Percentiles rank a stretch among this genome's conserved stretches.
Conservation (phyloP, 1,140 invertebrate genomes). For the Zaprionus davidi region DNA sequence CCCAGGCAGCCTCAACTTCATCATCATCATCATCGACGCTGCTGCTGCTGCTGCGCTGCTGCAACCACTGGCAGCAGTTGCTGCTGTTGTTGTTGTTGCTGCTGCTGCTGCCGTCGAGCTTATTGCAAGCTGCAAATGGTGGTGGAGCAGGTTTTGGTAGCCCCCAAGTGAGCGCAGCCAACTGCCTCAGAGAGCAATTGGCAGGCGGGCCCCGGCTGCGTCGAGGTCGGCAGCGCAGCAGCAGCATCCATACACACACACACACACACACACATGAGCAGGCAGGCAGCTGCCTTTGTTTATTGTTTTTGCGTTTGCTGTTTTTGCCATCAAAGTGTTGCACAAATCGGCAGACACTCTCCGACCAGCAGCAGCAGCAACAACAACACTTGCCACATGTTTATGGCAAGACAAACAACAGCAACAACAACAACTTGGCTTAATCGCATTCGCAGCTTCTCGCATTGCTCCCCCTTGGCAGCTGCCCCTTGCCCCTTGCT, state of each 20-base stretch:
- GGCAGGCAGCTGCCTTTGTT: slow-evolving; percentile 41
- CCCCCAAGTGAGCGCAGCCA: slow-evolving; percentile 52
- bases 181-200: slow-evolving; percentile 64
- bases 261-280: slow-evolving; percentile 5
- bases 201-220: slow-evolving; percentile 44
- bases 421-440: slow-evolving; percentile 44
- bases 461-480: slow-evolving; percentile 7
- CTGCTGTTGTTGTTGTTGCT: slow-evolving; percentile 37
- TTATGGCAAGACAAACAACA: slow-evolving; percentile 58
- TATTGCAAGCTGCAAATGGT: slow-evolving; percentile 77
- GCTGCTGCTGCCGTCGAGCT: not conserved
- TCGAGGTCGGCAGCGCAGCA: slow-evolving; percentile 34
- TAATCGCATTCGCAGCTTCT: slow-evolving; percentile 56
- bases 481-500: not conserved
- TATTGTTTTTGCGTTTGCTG: slow-evolving; percentile 49
- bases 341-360: slow-evolving; percentile 65
- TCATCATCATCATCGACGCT: slow-evolving; percentile 23
- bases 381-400: slow-evolving; percentile 58
- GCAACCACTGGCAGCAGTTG: slow-evolving; percentile 19
- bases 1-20: slow-evolving; percentile 33
- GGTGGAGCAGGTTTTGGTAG: slow-evolving; percentile 74
- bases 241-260: slow-evolving; percentile 35
- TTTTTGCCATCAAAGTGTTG: slow-evolving; percentile 54
- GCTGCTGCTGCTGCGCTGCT: slow-evolving; percentile 28
- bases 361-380: slow-evolving; percentile 15